These are phyloP conservation scores for Drosophila ustulata DNA, from an alignment of 2,888 invertebrate species.

Conservation along the genomic window DNA sequence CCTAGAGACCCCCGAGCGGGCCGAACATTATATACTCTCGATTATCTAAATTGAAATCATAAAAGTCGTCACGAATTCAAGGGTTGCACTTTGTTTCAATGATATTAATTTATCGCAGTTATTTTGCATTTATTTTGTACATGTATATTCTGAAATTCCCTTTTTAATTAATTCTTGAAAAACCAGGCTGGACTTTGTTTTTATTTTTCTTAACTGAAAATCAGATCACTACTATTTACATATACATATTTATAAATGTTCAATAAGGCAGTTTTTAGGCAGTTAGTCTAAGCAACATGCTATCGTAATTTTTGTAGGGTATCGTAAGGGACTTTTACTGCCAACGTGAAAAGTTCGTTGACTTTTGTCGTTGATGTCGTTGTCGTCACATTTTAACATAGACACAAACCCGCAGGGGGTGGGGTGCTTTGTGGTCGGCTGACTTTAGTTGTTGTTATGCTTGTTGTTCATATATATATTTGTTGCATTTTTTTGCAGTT, in stretches of 20 bases:
- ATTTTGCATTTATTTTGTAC: background rate
- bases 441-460: conserved; percentile 46
- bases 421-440: conserved; percentile 44
- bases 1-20: background rate
- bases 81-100: background rate
- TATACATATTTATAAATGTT: background rate
- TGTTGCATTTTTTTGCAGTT: conserved; percentile 50
- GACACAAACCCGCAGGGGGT: conserved; percentile 48
- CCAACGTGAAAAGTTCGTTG: conserved; percentile 59
- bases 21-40: conserved; percentile 26
- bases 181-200: no score
- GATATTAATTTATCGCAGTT: background rate
- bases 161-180: no score
- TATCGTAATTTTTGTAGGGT: conserved; percentile 19
- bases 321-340: conserved; percentile 58
- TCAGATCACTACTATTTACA: background rate
- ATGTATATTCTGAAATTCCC: background rate
- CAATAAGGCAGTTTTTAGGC: background rate
- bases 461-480: conserved; percentile 44
- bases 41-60: conserved; percentile 1
- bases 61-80: background rate
- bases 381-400: conserved; percentile 41
- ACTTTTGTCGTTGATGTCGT: conserved; percentile 45
- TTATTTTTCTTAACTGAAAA: no score
- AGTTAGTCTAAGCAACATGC: background rate